A percentile compares a stretch with the other conserved stretches of the same genome.
These are phyloP conservation scores for Tokudaia tokunoshimensis DNA, from an alignment of 2,797 vertebrate genomes.

Conservation along the genomic window DNA sequence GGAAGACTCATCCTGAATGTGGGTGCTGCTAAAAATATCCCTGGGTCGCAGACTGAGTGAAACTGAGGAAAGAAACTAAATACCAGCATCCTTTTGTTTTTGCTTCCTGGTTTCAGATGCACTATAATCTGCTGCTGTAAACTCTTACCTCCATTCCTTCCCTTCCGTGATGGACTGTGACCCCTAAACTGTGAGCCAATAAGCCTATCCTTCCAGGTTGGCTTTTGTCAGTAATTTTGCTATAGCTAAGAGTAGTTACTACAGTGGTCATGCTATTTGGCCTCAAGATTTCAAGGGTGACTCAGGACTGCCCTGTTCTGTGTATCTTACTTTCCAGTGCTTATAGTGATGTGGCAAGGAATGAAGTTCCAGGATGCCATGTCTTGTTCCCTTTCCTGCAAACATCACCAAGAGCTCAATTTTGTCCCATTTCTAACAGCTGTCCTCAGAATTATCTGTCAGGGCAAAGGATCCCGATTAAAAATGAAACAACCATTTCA, in stretches of 20 bases:
- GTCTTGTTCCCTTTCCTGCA: constrained; percentile 67
- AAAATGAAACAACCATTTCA: constrained; percentile 85
- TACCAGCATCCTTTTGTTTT: neutral
- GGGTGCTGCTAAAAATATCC: no score
- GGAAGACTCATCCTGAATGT: neutral
- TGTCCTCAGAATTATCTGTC: constrained; percentile 81
- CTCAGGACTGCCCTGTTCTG: neutral
- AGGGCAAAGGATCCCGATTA: constrained; percentile 78
- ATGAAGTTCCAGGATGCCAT: neutral
- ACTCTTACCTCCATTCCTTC: neutral
- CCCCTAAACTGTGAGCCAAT: neutral
- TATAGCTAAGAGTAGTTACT: neutral
- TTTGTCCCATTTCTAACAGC: constrained; percentile 78
- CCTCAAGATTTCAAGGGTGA: neutral
- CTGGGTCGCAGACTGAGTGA: neutral
- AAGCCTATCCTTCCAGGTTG: neutral
- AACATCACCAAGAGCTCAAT: constrained; percentile 73
- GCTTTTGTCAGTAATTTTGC: neutral
- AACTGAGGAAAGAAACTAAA: neutral
- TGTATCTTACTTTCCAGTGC: neutral
- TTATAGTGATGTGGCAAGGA: neutral
- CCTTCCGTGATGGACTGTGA: neutral
- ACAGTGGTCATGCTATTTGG: neutral
- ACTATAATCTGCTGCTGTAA: neutral
- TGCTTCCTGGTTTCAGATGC: neutral